Base-by-base conservation (phyloP, 2,888 invertebrate species). In the Panopea generosa region DNA sequence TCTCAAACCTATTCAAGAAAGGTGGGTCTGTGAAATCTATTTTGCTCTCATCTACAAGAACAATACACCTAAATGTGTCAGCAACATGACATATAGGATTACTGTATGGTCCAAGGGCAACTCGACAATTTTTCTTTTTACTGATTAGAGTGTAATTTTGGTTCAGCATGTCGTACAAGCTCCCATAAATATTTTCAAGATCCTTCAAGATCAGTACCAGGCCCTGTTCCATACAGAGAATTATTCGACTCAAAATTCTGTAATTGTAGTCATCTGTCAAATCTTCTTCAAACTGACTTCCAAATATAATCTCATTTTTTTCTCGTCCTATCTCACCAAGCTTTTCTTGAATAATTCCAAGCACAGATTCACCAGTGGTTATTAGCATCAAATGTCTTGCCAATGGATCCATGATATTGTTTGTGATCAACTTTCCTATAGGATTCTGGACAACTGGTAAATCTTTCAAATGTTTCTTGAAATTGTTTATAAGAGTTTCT, bases 1-100 rank as follows among this genome's bases (percentile, higher is more conserved):
- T 89, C 66, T 89, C 89, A 74, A 89, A 87, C 16, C 89, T 65
- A 50, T 89, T 89, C 18, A 89, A 60, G 68, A 89, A 85, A 7
- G 89, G 87, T 20, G 87, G 85, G 49, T 87, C 86, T 14, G 83
- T 73, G 22, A 72, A 62, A 61, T 82, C 61, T 1, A 88, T 24
- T 52, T 83, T 75, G 14, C 63, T 67, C 59, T 85, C 83, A 52
- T 85, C 84, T 2, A 85, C 79, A 0, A 88, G 71, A 0, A 88
- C 87, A 61, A 88, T 82, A 60, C 86, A 86, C 67, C 83, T 77
- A 59, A 88, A 88, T 0, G 76, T 52, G 14, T 86, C 83, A 66
- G 86, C 73, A 24, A 88, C 87, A 43, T 82, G 82, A 49, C 87
- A 87, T 26, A 85, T 83, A 9, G 85, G 87, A 61, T 86, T 87